Evolutionary conservation across 2,888 invertebrate genomes (phyloP).

Genomic region (Steinernema hermaphroditum): DNA sequence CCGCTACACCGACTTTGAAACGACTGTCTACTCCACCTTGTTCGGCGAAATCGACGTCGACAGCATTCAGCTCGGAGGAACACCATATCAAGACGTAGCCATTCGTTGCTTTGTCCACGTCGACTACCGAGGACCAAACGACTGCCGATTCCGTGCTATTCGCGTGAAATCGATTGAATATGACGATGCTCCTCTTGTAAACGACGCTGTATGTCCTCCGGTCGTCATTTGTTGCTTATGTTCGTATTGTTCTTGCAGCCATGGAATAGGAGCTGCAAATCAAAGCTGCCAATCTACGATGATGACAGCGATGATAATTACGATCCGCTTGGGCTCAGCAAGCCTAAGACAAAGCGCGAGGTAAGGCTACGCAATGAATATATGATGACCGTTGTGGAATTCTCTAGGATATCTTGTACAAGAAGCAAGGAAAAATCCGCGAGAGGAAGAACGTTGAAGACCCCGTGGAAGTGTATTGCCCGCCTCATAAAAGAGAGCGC

Average conservation of each 20-base stretch:
- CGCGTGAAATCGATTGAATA: neutral
- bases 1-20: neutral
- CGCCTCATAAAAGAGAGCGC: neutral
- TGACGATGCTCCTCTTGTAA: neutral
- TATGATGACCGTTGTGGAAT: neutral
- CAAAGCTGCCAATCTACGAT: neutral
- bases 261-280: neutral
- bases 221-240: neutral
- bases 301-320: neutral
- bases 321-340: neutral
- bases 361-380: too few relatives aligned
- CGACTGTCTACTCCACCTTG: neutral
- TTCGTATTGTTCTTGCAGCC: neutral
- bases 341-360: neutral
- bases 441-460: neutral
- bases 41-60: neutral
- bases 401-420: neutral
- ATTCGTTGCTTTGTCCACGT: neutral
- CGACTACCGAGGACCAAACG: constrained; percentile 1
- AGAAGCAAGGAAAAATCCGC: neutral
- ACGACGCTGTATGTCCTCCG: neutral
- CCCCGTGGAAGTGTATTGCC: neutral
- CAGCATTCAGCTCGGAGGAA: neutral
- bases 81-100: neutral
- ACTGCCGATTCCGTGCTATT: neutral